These are phyloP conservation scores for Plectropomus leopardus DNA, from an alignment of 2,113 vertebrate genomes.

Conservation along the genomic window DNA sequence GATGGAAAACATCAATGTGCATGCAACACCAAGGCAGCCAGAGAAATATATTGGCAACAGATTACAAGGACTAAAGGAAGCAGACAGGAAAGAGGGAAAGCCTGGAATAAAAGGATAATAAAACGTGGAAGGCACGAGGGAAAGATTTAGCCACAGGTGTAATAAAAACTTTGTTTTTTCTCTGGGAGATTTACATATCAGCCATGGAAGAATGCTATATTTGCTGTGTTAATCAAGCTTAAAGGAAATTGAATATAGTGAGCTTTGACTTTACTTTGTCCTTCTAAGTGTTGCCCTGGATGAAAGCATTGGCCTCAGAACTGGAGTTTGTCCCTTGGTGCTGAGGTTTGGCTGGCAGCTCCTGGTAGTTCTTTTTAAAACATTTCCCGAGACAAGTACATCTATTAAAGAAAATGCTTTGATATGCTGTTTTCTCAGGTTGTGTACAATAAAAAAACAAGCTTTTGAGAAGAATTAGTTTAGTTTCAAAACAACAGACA, in stretches of 20 bases:
- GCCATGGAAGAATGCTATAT: background rate
- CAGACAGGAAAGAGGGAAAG: conserved; percentile 12
- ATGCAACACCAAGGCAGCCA: conserved; percentile 5
- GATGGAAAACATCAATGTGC: conserved; percentile 16
- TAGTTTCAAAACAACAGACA: background rate
- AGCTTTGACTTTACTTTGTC: background rate
- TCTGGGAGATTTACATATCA: background rate
- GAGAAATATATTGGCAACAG: conserved; percentile 24
- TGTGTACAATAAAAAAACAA: no score
- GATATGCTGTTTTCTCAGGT: no score
- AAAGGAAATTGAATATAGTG: background rate
- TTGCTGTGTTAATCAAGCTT: background rate
- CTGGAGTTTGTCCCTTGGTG: background rate
- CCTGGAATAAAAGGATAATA: conserved; percentile 14
- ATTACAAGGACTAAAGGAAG: conserved; percentile 21
- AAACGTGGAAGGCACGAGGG: background rate
- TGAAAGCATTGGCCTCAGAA: background rate
- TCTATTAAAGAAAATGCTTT: background rate
- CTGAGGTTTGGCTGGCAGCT: background rate
- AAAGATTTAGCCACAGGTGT: background rate
- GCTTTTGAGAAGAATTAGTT: background rate
- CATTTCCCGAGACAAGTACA: no score
- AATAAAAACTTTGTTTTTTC: background rate
- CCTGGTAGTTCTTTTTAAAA: background rate
- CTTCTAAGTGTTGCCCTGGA: background rate